Evolutionary conservation across 2,797 vertebrate species (phyloP).

Genomic region (Holocentrus rufus): DNA sequence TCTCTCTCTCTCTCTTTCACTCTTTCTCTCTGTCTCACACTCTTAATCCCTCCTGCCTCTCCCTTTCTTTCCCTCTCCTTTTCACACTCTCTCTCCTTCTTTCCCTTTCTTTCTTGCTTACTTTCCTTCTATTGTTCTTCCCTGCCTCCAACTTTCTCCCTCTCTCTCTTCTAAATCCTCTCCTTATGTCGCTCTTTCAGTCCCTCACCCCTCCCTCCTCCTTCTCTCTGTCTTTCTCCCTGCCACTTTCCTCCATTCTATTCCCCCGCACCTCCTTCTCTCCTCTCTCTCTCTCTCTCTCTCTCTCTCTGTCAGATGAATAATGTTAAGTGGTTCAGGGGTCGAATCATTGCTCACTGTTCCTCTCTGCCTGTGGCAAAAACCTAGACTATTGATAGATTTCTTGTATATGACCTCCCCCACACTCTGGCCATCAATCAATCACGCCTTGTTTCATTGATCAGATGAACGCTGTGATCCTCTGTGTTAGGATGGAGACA

Average conservation of each 20-base stretch:
- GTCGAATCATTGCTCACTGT: constrained; percentile 52
- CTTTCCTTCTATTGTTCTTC: not conserved
- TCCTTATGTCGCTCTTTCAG: not conserved
- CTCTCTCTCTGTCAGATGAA: constrained; percentile 34
- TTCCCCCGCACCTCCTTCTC: not conserved
- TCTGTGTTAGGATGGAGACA: constrained; percentile 9
- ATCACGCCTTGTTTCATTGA: constrained; percentile 39
- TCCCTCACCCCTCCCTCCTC: not conserved
- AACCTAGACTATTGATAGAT: constrained; percentile 59
- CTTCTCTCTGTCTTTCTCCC: not conserved
- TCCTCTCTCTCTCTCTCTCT: not conserved
- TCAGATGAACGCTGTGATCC: constrained; percentile 27
- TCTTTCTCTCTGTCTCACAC: constrained; percentile 3
- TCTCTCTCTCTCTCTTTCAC: not conserved
- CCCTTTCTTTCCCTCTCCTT: not conserved
- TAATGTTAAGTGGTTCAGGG: constrained; percentile 46
- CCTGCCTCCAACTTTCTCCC: not conserved
- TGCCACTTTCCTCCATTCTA: not conserved
- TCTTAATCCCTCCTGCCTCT: not conserved
- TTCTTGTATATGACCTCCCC: constrained; percentile 31
- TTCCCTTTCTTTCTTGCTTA: not conserved
- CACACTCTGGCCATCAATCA: constrained; percentile 52
- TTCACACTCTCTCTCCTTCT: not conserved
- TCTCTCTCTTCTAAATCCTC: not conserved
- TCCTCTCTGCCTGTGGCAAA: constrained; percentile 23